Conservation (phyloP, 2,797 vertebrate genomes). For the Scolopax bukidnonensis region DNA sequence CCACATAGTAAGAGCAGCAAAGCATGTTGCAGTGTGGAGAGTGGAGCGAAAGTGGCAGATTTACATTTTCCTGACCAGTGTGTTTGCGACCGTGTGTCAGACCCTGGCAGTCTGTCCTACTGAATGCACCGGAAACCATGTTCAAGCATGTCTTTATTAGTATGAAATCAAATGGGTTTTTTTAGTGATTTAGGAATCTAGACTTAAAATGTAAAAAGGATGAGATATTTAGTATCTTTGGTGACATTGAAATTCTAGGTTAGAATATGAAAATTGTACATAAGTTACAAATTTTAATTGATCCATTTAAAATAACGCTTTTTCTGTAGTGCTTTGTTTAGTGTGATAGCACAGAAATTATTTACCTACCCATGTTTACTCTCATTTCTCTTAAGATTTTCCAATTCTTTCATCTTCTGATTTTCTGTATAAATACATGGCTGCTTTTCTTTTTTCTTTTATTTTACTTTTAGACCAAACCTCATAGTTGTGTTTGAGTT, state of each 20-base stretch:
- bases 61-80: background rate
- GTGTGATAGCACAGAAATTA: background rate
- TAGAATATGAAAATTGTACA: background rate
- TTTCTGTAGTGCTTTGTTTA: background rate
- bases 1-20: background rate
- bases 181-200: background rate
- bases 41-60: background rate
- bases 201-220: background rate
- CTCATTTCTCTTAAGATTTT: background rate
- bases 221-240: background rate
- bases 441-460: background rate
- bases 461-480: background rate
- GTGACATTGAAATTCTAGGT: background rate
- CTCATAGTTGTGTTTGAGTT: background rate
- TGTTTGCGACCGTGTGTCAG: rapidly evolving
- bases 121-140: background rate
- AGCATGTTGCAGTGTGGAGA: rapidly evolving
- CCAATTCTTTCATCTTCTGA: background rate
- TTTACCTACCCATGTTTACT: background rate
- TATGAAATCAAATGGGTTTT: rapidly evolving
- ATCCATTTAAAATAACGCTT: background rate
- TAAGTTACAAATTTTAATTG: background rate
- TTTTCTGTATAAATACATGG: background rate
- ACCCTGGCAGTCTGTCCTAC: rapidly evolving
- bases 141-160: background rate